Evolutionary conservation across 1,140 invertebrate species (phyloP), one percentile per base, ranked within the genome.

Genomic region (Drosophila varians): DNA sequence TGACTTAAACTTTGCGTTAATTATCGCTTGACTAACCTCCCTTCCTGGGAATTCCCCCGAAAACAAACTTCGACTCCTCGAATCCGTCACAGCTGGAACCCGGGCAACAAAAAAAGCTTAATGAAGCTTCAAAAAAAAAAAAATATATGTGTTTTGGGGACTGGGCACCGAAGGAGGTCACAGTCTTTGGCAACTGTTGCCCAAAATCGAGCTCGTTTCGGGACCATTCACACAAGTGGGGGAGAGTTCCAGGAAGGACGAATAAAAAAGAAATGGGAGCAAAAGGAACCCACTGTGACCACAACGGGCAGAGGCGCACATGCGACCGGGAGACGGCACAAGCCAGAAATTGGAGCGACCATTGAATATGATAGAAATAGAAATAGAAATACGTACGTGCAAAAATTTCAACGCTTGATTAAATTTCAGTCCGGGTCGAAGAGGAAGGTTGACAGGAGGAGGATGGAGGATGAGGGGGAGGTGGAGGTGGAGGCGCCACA

Each of bases 381-480:
- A 77, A 64, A 73, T 51, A 75, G 72, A 75, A 75, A 71, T 55
- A 82, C 69, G 64, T 82, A 87, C 82, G 82, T 87, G 82, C 82
- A 77, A 86, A 87, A 87, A 87, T 87, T 82, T 77, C 68, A 77
- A 72, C 83, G 82, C 82, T 87, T 87, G 82, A 87, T 87, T 87
- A 87, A 87, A 87, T 87, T 87, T 86, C 55, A 87, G 62, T 86
- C 71, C 66, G 55, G 62, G 74, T 56, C 57, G 61, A 57, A 56
- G 70, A 72, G 56, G 62, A 52, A 54, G 43, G 58, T 52, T 52
- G 40, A 46, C 40, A 48, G 42, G 9, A 36, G 14, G 48, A 58
- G 36, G 14, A 48, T 46, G n/a, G 21, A 21, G n/a, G n/a, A n/a
- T n/a, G n/a, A n/a, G n/a, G n/a, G n/a, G n/a, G n/a, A n/a, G n/a